Conservation (phyloP, 2,888 invertebrate species). For the Petrolisthes cinctipes region DNA sequence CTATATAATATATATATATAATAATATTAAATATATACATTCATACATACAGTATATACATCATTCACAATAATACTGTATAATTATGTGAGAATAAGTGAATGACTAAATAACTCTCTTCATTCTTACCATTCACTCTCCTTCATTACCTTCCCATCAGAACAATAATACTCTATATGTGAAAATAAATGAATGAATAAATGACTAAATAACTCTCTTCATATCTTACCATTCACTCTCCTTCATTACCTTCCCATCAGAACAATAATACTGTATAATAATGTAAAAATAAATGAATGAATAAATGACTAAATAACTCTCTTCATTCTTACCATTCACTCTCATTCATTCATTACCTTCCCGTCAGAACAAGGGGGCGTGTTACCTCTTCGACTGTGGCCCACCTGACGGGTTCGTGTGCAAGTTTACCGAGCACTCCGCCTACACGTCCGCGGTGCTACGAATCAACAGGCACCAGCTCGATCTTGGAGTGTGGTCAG, state of each 20-base stretch:
- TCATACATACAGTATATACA: neutral
- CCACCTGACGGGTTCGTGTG: slow-evolving; percentile 91
- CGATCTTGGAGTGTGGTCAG: slow-evolving; percentile 80
- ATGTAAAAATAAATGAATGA: slow-evolving; percentile 2
- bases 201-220: slow-evolving; percentile 13
- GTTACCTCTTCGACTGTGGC: slow-evolving; percentile 92
- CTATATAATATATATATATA: neutral
- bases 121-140: neutral
- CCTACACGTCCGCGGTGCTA: slow-evolving; percentile 89
- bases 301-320: slow-evolving; percentile 19
- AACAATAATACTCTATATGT: slow-evolving; percentile 45
- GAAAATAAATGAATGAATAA: slow-evolving; percentile 14
- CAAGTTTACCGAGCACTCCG: slow-evolving; percentile 88
- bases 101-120: slow-evolving; percentile 13
- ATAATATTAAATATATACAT: too few relatives aligned
- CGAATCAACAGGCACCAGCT: slow-evolving; percentile 76
- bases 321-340: neutral
- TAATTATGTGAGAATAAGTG: neutral
- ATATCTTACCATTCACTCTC: neutral
- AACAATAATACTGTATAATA: neutral
- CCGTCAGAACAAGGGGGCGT: slow-evolving; percentile 76
- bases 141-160: slow-evolving; percentile 61
- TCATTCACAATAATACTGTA: neutral
- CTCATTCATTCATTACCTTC: slow-evolving; percentile 1
- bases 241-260: slow-evolving; percentile 61